Percentiles rank a stretch among this genome's conserved stretches.
phyloP scores from a whole-genome alignment of 1,140 invertebrate species.

The Sitobion miscanthi region DNA sequence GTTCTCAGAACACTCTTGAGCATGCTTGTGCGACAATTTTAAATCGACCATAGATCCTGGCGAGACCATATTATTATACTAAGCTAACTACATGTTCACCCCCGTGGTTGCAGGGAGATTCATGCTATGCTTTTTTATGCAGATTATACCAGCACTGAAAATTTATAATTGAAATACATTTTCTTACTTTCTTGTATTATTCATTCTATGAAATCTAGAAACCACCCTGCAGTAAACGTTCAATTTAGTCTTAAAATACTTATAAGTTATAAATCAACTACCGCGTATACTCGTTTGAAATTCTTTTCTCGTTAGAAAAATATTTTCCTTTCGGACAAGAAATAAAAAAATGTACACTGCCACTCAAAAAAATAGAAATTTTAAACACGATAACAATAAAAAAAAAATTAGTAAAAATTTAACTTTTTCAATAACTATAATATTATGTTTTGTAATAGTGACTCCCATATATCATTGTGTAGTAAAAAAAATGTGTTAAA shows the following conservation, averaged over 20 bases:
- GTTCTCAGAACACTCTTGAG: neutral
- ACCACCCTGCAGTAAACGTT: neutral
- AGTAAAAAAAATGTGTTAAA: no score
- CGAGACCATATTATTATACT: neutral
- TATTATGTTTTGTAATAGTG: no score
- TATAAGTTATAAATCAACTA: neutral
- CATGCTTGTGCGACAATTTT: neutral
- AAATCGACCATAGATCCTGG: neutral
- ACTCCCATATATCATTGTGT: no score
- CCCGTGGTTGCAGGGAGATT: neutral
- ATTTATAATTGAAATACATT: neutral
- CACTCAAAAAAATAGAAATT: neutral
- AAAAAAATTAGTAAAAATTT: no score
- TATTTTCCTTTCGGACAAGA: no score
- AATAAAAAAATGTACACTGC: neutral
- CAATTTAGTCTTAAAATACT: neutral
- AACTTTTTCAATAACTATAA: no score
- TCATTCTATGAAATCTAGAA: neutral
- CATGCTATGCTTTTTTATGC: neutral
- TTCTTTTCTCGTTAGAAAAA: no score
- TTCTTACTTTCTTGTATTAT: neutral
- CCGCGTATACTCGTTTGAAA: neutral
- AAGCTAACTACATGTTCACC: neutral
- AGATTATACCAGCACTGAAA: neutral
- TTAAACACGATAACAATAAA: neutral